Percentiles rank a stretch among this genome's conserved stretches.
Conservation (phyloP, 1,140 invertebrate species). For the Caenorhabditis brenneri region DNA sequence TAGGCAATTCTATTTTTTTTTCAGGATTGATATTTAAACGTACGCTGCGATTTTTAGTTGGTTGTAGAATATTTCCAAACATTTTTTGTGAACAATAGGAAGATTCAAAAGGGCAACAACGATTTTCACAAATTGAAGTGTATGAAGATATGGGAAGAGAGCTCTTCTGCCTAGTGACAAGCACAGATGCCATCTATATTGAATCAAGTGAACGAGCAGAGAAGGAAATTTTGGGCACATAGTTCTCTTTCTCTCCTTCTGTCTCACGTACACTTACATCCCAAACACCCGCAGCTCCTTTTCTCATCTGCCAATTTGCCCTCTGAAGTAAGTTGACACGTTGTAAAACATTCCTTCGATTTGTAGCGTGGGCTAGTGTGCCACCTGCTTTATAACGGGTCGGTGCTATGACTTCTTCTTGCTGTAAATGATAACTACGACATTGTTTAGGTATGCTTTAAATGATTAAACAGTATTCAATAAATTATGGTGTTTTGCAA, state of each 20-base stretch:
- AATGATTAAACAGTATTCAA: too few relatives aligned
- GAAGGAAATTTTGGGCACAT: not conserved
- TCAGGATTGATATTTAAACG: not conserved
- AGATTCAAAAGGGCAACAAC: not conserved
- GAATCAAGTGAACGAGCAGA: slow-evolving; percentile 21
- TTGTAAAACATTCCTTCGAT: not conserved
- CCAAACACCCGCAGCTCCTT: slow-evolving; percentile 27
- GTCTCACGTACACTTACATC: slow-evolving; percentile 16
- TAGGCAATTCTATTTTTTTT: too few relatives aligned
- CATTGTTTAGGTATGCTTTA: too few relatives aligned
- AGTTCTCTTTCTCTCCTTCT: not conserved
- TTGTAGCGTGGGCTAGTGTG: not conserved
- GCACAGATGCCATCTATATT: not conserved
- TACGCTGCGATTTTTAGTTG: not conserved
- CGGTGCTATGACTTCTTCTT: not conserved
- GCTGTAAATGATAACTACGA: too few relatives aligned
- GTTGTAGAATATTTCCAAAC: slow-evolving; percentile 18
- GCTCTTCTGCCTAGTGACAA: too few relatives aligned
- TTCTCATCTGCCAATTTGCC: slow-evolving; percentile 27
- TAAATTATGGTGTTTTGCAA: too few relatives aligned
- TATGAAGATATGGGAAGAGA: not conserved
- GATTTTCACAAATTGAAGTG: not conserved
- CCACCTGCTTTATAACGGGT: not conserved
- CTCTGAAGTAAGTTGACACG: not conserved
- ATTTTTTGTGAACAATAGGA: not conserved